phyloP scores from a whole-genome alignment of 2,888 invertebrate genomes.

The Pantelozetes paolii region DNA sequence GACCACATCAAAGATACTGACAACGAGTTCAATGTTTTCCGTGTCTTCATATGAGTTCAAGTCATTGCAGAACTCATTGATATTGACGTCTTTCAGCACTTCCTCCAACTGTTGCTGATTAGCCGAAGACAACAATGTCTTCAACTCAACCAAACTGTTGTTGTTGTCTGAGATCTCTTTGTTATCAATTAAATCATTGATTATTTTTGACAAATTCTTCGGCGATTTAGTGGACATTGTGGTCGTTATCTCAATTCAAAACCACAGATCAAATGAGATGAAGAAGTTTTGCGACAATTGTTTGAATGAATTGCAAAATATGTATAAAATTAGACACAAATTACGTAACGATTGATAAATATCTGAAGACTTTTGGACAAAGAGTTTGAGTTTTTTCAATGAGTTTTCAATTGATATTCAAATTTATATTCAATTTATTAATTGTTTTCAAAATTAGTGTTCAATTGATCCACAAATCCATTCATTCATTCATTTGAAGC shows the following conservation, averaged over 20 bases:
- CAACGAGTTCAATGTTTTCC: not conserved
- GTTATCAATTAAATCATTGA: slow-evolving; percentile 14
- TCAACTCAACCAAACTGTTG: slow-evolving; percentile 25
- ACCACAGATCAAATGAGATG: not conserved
- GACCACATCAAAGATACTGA: slow-evolving; percentile 15
- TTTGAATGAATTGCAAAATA: too few species aligned
- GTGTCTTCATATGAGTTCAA: slow-evolving; percentile 1
- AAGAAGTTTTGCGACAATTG: too few species aligned
- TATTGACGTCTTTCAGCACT: slow-evolving; percentile 4
- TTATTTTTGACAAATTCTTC: not conserved
- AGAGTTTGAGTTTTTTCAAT: too few species aligned
- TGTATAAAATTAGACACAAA: too few species aligned
- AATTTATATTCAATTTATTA: too few species aligned
- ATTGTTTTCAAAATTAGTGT: too few species aligned
- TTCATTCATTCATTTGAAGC: too few species aligned
- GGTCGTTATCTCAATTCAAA: not conserved
- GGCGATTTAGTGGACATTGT: not conserved
- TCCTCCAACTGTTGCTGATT: not conserved
- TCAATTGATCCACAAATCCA: too few species aligned
- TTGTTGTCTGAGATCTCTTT: not conserved
- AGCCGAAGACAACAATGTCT: slow-evolving; percentile 11
- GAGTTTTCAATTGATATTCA: too few species aligned
- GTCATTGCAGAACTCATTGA: slow-evolving; percentile 12
- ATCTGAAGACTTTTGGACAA: too few species aligned
- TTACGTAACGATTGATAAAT: too few species aligned